These are phyloP conservation scores for Amphimedon queenslandica DNA, from an alignment of 37 sponge, comb jelly and placozoan species.

Conservation along the genomic window DNA sequence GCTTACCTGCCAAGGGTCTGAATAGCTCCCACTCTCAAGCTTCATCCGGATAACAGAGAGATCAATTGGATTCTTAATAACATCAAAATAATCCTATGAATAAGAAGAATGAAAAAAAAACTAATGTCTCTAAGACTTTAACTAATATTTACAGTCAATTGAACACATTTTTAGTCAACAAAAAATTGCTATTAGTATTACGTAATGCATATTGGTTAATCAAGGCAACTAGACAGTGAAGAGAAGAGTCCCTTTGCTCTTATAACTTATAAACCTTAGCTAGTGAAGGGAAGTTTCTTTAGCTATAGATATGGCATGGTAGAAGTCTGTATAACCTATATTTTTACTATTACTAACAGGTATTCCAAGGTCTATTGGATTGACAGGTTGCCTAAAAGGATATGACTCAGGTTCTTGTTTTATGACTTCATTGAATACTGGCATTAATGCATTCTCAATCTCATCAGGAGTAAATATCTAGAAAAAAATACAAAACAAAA, in stretches of 20 bases:
- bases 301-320: no score
- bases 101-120: neutral
- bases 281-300: no score
- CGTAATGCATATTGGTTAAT: no score
- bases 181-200: no score
- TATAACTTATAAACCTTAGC: no score
- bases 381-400: conserved; percentile 91
- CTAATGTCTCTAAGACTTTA: neutral
- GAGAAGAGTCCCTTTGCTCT: no score
- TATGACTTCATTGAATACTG: conserved; percentile 54
- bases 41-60: conserved; percentile 65
- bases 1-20: conserved; percentile 86
- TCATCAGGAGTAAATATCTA: conserved; percentile 65
- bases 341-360: conserved; percentile 77
- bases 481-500: no score
- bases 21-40: conserved; percentile 65
- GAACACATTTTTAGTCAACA: no score
- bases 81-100: conserved; percentile 84
- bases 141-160: no score
- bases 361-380: conserved; percentile 73
- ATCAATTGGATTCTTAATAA: conserved; percentile 96
- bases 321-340: no score
- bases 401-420: conserved; percentile 82
- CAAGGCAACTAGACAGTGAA: no score
- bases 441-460: conserved; percentile 55